These are phyloP conservation scores for Uromys caudimaculatus DNA, from an alignment of 2,797 vertebrate genomes.

Conservation along the genomic window DNA sequence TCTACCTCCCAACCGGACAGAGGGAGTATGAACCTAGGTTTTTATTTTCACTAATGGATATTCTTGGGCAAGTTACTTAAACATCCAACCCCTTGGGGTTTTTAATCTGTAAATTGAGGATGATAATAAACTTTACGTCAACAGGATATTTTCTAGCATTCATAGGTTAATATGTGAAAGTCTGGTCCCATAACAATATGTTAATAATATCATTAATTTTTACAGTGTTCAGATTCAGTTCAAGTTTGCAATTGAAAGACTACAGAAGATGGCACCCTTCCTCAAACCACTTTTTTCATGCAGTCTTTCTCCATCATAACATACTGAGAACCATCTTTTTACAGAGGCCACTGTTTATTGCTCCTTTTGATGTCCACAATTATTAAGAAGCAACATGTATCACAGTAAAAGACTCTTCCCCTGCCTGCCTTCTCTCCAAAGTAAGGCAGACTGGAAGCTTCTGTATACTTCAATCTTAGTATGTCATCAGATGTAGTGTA, in stretches of 20 bases:
- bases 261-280: neutral
- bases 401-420: neutral
- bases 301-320: neutral
- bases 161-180: conserved; percentile 1
- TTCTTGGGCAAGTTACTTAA: neutral
- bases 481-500: neutral
- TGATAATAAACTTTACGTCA: neutral
- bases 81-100: accelerated
- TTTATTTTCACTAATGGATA: neutral
- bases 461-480: neutral
- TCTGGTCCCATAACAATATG: neutral
- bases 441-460: neutral
- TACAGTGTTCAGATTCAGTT: neutral
- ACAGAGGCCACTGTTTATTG: neutral
- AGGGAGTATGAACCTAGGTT: neutral
- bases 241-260: neutral
- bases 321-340: neutral
- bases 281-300: neutral
- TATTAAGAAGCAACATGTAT: neutral
- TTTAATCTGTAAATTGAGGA: neutral
- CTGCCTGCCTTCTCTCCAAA: neutral
- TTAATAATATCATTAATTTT: neutral
- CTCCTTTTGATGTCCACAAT: neutral
- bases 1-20: neutral
- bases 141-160: neutral